A percentile compares a stretch with the other conserved stretches of the same genome.
These are phyloP conservation scores for Trididemnum miniatum DNA, from an alignment of 23 tunicate species.

Conservation along the genomic window DNA sequence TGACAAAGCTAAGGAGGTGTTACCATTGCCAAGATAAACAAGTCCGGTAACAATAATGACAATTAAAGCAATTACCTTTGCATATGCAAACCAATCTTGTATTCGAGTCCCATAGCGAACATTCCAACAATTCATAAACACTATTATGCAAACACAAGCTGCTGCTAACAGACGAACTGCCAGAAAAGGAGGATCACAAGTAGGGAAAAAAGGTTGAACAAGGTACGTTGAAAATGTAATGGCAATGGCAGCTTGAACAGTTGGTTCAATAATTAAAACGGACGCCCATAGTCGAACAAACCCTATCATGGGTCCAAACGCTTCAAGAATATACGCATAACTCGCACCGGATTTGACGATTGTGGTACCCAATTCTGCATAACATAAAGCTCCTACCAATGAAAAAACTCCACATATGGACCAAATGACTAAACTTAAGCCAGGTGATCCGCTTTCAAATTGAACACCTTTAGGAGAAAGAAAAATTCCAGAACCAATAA, in stretches of 20 bases:
- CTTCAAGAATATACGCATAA: slow-evolving; percentile 90
- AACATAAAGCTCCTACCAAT: slow-evolving; percentile 92
- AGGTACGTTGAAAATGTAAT: slow-evolving; percentile 87
- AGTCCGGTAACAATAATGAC: slow-evolving; percentile 82
- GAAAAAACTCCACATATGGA: slow-evolving; percentile 82
- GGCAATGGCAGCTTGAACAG: slow-evolving; percentile 93
- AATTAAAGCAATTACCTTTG: slow-evolving; percentile 89
- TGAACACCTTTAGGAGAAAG: slow-evolving; percentile 92
- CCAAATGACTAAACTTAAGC: slow-evolving; percentile 84
- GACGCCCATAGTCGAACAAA: slow-evolving; percentile 95
- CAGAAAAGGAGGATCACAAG: slow-evolving; percentile 83
- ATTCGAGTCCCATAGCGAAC: slow-evolving; percentile 88
- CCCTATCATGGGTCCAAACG: slow-evolving; percentile 91
- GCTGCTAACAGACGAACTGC: slow-evolving; percentile 93
- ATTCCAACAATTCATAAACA: slow-evolving; percentile 80
- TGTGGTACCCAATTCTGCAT: slow-evolving; percentile 99
- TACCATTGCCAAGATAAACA: slow-evolving; percentile 43
- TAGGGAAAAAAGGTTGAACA: slow-evolving; percentile 89
- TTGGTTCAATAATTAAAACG: slow-evolving; percentile 93
- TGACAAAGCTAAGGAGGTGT: slow-evolving; percentile 44
- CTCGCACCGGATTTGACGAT: slow-evolving; percentile 97
- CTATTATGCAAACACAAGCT: slow-evolving; percentile 69
- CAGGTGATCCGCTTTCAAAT: slow-evolving; percentile 85
- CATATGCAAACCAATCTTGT: slow-evolving; percentile 93
- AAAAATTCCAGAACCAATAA: slow-evolving; percentile 95